Conservation (phyloP, 2,797 vertebrate genomes). For the Lemur catta region DNA sequence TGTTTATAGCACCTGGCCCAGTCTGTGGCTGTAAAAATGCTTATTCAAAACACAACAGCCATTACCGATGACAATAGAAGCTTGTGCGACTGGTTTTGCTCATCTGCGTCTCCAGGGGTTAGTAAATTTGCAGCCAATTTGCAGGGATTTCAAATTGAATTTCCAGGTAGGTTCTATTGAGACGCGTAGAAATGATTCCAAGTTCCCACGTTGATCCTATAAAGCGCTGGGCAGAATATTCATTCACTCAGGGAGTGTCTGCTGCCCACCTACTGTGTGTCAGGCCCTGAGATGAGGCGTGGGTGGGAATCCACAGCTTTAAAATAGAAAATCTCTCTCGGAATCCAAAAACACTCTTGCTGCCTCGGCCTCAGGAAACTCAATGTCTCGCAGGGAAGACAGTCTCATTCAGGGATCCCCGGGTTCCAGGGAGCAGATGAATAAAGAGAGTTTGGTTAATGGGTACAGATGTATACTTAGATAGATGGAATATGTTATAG, state of each 20-base stretch:
- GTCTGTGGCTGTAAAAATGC: neutral
- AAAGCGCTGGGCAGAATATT: neutral
- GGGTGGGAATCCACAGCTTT: neutral
- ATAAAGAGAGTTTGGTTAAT: neutral
- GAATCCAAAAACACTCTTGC: neutral
- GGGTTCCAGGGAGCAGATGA: neutral
- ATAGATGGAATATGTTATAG: neutral
- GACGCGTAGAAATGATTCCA: neutral
- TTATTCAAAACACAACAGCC: neutral
- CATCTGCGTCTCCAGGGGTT: neutral
- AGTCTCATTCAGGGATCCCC: neutral
- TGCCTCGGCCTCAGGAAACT: neutral
- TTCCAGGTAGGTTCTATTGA: neutral
- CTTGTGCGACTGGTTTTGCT: neutral
- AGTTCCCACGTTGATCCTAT: neutral
- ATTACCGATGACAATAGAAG: neutral
- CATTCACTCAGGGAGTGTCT: neutral
- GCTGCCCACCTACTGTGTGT: neutral
- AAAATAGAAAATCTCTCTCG: neutral
- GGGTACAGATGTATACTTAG: neutral
- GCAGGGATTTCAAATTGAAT: constrained; percentile 34
- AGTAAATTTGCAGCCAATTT: neutral
- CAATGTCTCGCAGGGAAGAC: neutral
- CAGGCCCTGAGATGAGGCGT: neutral
- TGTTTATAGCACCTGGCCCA: neutral